Percentiles rank a stretch among this genome's conserved stretches.
phyloP scores from a whole-genome alignment of 2,113 vertebrate genomes.

The Callopanchax toddi region DNA sequence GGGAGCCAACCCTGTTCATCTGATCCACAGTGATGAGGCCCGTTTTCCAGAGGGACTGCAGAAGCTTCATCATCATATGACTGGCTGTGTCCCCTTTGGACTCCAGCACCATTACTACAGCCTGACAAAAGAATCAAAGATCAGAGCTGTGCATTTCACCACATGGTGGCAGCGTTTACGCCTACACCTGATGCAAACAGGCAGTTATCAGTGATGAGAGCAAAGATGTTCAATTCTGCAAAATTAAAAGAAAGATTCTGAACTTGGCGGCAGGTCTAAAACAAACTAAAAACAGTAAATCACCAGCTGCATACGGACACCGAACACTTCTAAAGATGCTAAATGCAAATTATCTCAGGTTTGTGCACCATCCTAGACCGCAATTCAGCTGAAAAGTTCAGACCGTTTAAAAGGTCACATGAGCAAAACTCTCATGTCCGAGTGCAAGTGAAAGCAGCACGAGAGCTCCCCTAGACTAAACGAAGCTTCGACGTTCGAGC shows the following conservation, averaged over 20 bases:
- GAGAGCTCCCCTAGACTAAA: not conserved
- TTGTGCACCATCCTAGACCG: too few species aligned
- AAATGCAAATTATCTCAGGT: too few species aligned
- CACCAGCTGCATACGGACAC: too few species aligned
- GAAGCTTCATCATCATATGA: slow-evolving; percentile 84
- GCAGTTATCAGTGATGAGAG: too few species aligned
- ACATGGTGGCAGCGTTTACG: slow-evolving; percentile 31
- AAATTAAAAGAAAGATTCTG: too few species aligned
- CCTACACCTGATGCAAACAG: not conserved
- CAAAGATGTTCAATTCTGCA: too few species aligned
- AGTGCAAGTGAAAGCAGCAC: not conserved
- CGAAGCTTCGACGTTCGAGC: too few species aligned
- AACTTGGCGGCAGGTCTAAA: too few species aligned
- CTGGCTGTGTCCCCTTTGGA: slow-evolving; percentile 80
- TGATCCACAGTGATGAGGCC: slow-evolving; percentile 90
- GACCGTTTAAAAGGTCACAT: not conserved
- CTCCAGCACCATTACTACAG: slow-evolving; percentile 87
- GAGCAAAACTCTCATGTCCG: not conserved
- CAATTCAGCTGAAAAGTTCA: too few species aligned
- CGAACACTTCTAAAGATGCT: too few species aligned
- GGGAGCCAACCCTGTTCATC: slow-evolving; percentile 85
- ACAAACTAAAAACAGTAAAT: too few species aligned
- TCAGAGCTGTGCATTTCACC: slow-evolving; percentile 8
- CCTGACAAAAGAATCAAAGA: slow-evolving; percentile 63
- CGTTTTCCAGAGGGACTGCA: slow-evolving; percentile 85